These are phyloP conservation scores for Eulemur rufifrons DNA, from an alignment of 2,113 vertebrate genomes.

Conservation along the genomic window DNA sequence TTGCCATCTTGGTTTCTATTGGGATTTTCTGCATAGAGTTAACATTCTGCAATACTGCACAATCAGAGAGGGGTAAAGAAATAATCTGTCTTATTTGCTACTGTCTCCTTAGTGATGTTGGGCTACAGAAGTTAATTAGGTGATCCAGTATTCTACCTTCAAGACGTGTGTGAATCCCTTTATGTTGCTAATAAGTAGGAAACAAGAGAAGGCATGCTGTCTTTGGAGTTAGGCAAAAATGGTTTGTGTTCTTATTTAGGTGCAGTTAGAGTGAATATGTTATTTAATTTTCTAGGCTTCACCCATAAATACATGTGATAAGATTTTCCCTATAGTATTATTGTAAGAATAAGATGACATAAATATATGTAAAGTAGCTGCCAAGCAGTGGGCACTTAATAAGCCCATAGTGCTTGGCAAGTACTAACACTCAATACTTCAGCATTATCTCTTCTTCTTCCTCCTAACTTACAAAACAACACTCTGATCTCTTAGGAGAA, in stretches of 20 bases:
- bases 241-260: not conserved
- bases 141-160: not conserved
- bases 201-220: accelerated
- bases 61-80: not conserved
- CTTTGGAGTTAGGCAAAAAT: not conserved
- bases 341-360: not conserved
- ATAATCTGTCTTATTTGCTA: not conserved
- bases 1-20: not conserved
- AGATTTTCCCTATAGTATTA: not conserved
- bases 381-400: not conserved
- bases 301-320: not conserved
- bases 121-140: not conserved
- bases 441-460: not conserved
- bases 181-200: not conserved
- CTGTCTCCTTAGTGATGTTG: not conserved
- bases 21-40: not conserved
- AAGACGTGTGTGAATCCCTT: not conserved
- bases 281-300: not conserved
- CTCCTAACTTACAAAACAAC: not conserved
- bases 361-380: not conserved
- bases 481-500: not conserved
- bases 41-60: not conserved
- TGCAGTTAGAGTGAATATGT: not conserved
- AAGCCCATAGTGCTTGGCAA: not conserved
- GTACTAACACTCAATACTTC: not conserved